Conservation (phyloP, 2,888 invertebrate genomes). For the Lepidochrysops patricia region DNA sequence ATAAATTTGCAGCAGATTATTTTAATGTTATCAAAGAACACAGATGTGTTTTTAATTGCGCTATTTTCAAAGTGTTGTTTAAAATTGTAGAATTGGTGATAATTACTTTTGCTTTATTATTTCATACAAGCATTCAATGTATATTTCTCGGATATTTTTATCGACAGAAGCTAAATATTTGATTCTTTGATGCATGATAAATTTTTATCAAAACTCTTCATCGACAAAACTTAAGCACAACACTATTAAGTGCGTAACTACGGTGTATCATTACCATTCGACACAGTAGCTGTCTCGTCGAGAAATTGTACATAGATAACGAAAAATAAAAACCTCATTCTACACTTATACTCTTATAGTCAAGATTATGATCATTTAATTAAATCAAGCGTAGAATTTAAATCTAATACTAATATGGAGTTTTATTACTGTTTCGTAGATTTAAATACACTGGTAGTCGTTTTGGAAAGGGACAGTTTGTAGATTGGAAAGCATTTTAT, state of each 20-base stretch:
- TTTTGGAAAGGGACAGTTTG: no score
- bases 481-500: no score
- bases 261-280: constrained; percentile 34
- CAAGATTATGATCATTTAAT: constrained; percentile 11
- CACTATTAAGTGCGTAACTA: constrained; percentile 19
- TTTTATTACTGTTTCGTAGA: background rate
- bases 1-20: background rate
- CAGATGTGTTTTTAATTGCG: background rate
- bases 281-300: constrained; percentile 28
- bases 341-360: background rate
- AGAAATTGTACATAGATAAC: constrained; percentile 13
- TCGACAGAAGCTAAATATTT: background rate
- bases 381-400: constrained; percentile 5
- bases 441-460: background rate
- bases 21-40: background rate
- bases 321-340: constrained; percentile 5
- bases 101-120: background rate
- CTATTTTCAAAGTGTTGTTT: background rate
- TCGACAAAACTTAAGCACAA: constrained; percentile 13
- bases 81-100: background rate
- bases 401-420: background rate
- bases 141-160: background rate
- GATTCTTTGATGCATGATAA: no score
- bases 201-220: no score
- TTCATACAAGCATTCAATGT: background rate